Conservation (phyloP, 2,797 vertebrate species). For the Sphenodon punctatus region DNA sequence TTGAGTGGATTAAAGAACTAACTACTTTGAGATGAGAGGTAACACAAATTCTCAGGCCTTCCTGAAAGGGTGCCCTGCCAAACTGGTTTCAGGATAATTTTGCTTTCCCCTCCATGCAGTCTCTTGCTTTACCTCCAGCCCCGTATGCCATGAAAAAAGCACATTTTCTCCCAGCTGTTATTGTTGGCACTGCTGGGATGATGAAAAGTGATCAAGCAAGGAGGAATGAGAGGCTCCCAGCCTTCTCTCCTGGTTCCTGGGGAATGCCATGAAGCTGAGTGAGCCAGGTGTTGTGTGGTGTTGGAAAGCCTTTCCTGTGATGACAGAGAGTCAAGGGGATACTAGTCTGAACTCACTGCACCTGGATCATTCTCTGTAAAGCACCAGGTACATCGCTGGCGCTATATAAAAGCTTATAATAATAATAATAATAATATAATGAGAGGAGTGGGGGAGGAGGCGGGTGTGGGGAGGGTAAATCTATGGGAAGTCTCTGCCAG, state of each 20-base stretch:
- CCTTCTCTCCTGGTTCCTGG: not conserved
- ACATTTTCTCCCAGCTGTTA: not conserved
- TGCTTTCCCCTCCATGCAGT: not conserved
- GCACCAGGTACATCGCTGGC: too few species aligned
- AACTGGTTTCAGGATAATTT: not conserved
- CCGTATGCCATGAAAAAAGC: not conserved
- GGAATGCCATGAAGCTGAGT: not conserved
- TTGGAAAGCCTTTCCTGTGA: not conserved
- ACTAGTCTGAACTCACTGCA: not conserved
- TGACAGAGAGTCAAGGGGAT: slow-evolving; percentile 7
- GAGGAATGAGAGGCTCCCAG: not conserved
- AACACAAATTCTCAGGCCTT: not conserved
- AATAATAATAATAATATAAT: too few species aligned
- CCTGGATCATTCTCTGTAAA: too few species aligned
- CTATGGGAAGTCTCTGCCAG: not conserved
- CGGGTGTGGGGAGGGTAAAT: not conserved
- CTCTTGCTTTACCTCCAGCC: not conserved
- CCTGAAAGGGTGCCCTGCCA: not conserved
- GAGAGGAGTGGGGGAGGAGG: not conserved
- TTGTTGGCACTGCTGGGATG: not conserved
- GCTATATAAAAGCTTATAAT: too few species aligned
- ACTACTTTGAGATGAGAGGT: not conserved
- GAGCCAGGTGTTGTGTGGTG: slow-evolving; percentile 6
- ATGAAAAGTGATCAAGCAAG: not conserved
- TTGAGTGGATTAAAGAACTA: not conserved